Conservation (phyloP, 2,888 invertebrate species). For the Abscondita cerata region DNA sequence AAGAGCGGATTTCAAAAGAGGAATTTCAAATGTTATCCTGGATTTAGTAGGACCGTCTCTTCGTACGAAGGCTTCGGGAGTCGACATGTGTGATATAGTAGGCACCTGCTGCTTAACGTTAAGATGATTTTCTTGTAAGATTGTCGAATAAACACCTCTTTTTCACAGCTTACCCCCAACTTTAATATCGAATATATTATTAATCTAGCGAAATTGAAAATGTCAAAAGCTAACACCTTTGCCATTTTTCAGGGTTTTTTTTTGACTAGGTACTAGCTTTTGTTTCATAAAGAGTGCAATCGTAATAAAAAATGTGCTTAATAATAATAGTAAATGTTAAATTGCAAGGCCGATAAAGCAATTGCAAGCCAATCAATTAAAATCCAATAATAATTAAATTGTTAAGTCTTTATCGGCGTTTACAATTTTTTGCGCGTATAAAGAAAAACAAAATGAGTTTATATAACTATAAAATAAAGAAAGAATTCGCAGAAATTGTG, state of each 20-base stretch:
- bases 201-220: no score
- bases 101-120: constrained; percentile 32
- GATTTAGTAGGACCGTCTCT: constrained; percentile 37
- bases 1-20: constrained; percentile 47
- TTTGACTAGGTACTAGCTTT: no score
- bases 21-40: constrained; percentile 51
- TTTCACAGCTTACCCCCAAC: no score
- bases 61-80: constrained; percentile 34
- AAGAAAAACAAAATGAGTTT: constrained; percentile 10
- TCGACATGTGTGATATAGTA: constrained; percentile 29
- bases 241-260: no score
- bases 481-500: constrained; percentile 22
- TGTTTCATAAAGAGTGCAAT: no score
- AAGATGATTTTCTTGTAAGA: constrained; percentile 18
- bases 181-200: no score
- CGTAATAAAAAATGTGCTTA: no score
- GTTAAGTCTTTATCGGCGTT: constrained; percentile 3
- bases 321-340: no score
- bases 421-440: constrained; percentile 3
- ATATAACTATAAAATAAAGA: constrained; percentile 15
- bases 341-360: no score
- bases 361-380: no score
- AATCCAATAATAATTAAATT: constrained; percentile 6
- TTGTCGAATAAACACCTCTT: not conserved
- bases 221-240: no score